These are phyloP conservation scores for Thumatha senex DNA, from an alignment of 2,888 invertebrate species.

Conservation along the genomic window DNA sequence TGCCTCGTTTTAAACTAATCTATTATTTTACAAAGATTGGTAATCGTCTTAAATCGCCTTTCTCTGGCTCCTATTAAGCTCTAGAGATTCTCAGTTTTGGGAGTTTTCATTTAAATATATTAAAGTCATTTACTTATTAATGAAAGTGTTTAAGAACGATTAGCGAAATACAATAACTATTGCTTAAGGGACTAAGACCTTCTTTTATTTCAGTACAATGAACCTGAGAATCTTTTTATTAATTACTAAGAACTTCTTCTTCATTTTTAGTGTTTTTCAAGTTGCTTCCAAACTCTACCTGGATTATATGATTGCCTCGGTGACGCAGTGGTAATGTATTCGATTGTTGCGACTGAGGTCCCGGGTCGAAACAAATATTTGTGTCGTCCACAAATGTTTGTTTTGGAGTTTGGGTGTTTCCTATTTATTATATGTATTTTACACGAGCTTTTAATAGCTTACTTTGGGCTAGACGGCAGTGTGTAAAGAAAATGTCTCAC, in stretches of 20 bases:
- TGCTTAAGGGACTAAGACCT: constrained; percentile 21
- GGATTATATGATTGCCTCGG: too few relatives aligned
- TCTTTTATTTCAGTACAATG: not conserved
- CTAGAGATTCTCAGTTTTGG: constrained; percentile 31
- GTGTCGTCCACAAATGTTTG: too few relatives aligned
- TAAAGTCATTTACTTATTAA: constrained; percentile 52
- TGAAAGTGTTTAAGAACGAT: constrained; percentile 34
- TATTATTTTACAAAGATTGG: constrained; percentile 24
- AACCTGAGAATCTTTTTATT: not conserved
- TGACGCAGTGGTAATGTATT: too few relatives aligned
- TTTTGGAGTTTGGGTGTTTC: too few relatives aligned
- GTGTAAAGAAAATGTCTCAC: too few relatives aligned
- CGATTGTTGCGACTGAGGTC: too few relatives aligned
- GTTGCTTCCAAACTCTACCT: too few relatives aligned
- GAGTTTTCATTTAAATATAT: constrained; percentile 41
- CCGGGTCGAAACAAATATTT: too few relatives aligned
- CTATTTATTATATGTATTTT: too few relatives aligned
- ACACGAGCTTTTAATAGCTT: too few relatives aligned
- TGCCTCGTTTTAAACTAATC: constrained; percentile 15
- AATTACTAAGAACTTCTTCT: not conserved
- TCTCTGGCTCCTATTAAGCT: constrained; percentile 44
- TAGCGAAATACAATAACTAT: constrained; percentile 33
- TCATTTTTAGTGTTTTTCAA: too few relatives aligned
- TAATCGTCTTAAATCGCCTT: constrained; percentile 48
- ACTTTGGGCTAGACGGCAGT: too few relatives aligned